Percentiles rank a stretch among this genome's conserved stretches.
Evolutionary conservation across 2,113 vertebrate species (phyloP).

Genomic region (Coracopsis vasa): DNA sequence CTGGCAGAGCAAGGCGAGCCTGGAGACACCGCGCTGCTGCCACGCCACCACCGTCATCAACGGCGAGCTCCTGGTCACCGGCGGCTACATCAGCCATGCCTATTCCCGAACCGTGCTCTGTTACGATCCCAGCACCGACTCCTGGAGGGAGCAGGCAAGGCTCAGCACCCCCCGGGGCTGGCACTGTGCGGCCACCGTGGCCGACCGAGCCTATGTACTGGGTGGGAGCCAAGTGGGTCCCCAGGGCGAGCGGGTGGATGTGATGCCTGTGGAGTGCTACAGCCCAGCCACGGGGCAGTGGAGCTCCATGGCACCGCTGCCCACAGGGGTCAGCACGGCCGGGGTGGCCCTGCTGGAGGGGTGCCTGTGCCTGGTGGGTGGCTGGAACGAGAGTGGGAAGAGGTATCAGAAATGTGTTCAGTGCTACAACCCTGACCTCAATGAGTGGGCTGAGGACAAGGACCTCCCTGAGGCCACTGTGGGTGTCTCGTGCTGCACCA

Average conservation of each 20-base stretch:
- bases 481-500: conserved; percentile 83
- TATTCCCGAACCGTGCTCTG: conserved; percentile 78
- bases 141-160: conserved; percentile 73
- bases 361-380: conserved; percentile 77
- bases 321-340: conserved; percentile 79
- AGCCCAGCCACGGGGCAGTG: conserved; percentile 66
- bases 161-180: conserved; percentile 81
- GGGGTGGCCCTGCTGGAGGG: conserved; percentile 74
- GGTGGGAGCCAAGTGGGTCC: conserved; percentile 84
- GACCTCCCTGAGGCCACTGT: conserved; percentile 81
- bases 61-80: conserved; percentile 79
- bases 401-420: conserved; percentile 80
- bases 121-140: conserved; percentile 71
- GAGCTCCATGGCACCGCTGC: conserved; percentile 73
- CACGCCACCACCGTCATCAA: conserved; percentile 76
- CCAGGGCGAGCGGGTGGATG: conserved; percentile 78
- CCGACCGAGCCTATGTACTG: conserved; percentile 74
- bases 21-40: conserved; percentile 84
- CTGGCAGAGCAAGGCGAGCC: conserved; percentile 79
- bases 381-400: conserved; percentile 84
- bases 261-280: conserved; percentile 79
- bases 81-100: conserved; percentile 82
- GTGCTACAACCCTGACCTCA: conserved; percentile 77
- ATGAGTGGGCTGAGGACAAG: conserved; percentile 75
- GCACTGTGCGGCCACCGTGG: conserved; percentile 76